A percentile compares a stretch with the other conserved stretches of the same genome.
These are phyloP conservation scores for Artemia sp. DNA, from an alignment of 2,888 invertebrate genomes.

Conservation along the genomic window DNA sequence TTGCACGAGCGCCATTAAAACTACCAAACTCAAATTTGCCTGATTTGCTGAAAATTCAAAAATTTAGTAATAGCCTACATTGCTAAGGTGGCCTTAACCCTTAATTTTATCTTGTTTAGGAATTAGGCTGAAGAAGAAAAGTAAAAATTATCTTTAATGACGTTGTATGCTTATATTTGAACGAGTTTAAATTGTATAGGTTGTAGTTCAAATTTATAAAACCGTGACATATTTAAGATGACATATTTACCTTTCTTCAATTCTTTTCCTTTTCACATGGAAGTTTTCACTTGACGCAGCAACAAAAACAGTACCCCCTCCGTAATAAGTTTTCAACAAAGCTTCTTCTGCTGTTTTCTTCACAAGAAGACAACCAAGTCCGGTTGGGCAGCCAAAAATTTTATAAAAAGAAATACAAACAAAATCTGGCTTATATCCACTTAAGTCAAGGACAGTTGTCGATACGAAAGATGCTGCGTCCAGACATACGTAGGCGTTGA, in stretches of 20 bases:
- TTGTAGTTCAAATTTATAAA: too few relatives aligned
- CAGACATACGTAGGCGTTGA: constrained; percentile 32
- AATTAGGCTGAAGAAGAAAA: too few relatives aligned
- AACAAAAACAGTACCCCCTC: constrained; percentile 83
- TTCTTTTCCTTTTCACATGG: constrained; percentile 47
- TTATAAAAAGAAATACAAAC: constrained; percentile 87
- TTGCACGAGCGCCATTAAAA: too few relatives aligned
- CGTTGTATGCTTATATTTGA: too few relatives aligned
- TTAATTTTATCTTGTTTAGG: too few relatives aligned
- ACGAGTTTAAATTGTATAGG: too few relatives aligned
- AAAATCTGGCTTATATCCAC: constrained; percentile 60
- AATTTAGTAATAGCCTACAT: too few relatives aligned
- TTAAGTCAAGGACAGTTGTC: constrained; percentile 58
- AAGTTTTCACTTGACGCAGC: constrained; percentile 51
- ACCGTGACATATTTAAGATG: too few relatives aligned
- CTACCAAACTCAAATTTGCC: too few relatives aligned
- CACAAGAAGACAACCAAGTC: constrained; percentile 72
- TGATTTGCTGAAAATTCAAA: too few relatives aligned
- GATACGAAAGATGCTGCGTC: constrained; percentile 72
- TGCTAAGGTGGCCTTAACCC: too few relatives aligned
- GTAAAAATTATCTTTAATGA: too few relatives aligned
- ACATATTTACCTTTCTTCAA: constrained; percentile 50
- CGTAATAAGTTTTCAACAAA: constrained; percentile 61
- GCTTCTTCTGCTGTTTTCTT: constrained; percentile 44
- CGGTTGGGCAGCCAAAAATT: constrained; percentile 89